phyloP scores from a whole-genome alignment of 2,113 vertebrate genomes.

The Orcinus orca region DNA sequence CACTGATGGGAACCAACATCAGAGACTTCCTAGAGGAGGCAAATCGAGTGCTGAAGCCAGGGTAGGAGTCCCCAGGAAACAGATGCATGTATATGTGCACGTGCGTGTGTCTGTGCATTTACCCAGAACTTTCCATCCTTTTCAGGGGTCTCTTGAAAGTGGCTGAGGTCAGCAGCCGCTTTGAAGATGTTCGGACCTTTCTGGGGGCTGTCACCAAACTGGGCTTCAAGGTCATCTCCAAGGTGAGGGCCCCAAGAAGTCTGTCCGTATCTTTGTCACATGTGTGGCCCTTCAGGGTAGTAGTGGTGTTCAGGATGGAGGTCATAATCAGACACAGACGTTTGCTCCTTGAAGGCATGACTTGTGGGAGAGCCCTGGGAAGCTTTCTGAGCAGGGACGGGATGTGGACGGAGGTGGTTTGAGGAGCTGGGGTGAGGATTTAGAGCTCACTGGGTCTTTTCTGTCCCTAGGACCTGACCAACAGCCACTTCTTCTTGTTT shows the following conservation, averaged over 20 bases:
- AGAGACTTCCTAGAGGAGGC: constrained; percentile 93
- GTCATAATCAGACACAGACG: neutral
- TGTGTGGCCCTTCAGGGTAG: neutral
- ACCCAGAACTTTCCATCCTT: neutral
- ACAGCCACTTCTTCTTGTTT: constrained; percentile 91
- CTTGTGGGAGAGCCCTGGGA: neutral
- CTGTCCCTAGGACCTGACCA: constrained; percentile 86
- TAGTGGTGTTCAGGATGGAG: neutral
- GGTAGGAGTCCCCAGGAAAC: constrained; percentile 79
- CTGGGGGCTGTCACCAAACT: constrained; percentile 82
- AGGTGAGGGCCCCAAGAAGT: constrained; percentile 82
- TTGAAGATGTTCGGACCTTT: constrained; percentile 87
- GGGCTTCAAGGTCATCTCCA: constrained; percentile 89
- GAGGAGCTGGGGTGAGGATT: neutral
- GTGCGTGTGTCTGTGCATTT: neutral
- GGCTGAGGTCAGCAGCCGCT: constrained; percentile 95
- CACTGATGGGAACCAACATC: constrained; percentile 97
- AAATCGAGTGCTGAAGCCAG: constrained; percentile 90
- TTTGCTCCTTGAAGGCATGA: neutral
- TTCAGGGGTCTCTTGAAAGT: constrained; percentile 91
- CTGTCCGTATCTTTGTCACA: neutral
- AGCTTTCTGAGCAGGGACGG: constrained; percentile 8
- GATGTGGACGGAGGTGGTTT: neutral
- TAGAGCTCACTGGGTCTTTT: constrained; percentile 31
- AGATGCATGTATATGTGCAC: neutral